These are phyloP conservation scores for Dryobota labecula DNA, from an alignment of 2,888 invertebrate genomes.

Conservation along the genomic window DNA sequence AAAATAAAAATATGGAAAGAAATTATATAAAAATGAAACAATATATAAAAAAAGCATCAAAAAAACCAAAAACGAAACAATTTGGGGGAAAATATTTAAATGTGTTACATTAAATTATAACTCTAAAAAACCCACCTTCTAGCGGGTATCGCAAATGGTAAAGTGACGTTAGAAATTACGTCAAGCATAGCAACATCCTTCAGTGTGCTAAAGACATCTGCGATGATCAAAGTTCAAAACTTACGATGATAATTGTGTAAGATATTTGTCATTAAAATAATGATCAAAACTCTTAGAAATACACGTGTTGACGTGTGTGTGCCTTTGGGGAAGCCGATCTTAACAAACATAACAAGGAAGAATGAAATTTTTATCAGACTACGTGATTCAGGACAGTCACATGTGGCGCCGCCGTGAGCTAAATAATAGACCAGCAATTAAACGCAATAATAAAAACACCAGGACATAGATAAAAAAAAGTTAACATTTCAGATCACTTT, in stretches of 20 bases:
- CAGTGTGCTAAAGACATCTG: background rate
- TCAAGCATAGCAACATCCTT: background rate
- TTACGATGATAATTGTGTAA: no score
- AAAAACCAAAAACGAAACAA: background rate
- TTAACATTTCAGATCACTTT: background rate
- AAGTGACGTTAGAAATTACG: background rate
- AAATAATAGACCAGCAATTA: background rate
- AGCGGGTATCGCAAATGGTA: background rate
- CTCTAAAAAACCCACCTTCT: background rate
- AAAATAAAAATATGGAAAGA: conserved; percentile 2
- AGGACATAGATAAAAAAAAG: background rate
- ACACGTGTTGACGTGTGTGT: no score
- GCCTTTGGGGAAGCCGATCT: no score
- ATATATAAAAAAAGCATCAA: background rate
- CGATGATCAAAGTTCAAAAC: background rate
- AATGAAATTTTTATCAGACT: no score
- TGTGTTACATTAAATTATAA: no score
- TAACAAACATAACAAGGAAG: no score
- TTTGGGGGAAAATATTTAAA: background rate
- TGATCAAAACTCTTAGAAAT: no score
- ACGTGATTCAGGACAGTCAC: no score
- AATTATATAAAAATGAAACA: no score
- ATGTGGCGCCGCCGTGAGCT: no score
- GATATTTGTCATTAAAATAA: no score
- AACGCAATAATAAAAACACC: background rate